These are phyloP conservation scores for Temnothorax longispinosus DNA, from an alignment of 1,140 invertebrate genomes.

Conservation along the genomic window DNA sequence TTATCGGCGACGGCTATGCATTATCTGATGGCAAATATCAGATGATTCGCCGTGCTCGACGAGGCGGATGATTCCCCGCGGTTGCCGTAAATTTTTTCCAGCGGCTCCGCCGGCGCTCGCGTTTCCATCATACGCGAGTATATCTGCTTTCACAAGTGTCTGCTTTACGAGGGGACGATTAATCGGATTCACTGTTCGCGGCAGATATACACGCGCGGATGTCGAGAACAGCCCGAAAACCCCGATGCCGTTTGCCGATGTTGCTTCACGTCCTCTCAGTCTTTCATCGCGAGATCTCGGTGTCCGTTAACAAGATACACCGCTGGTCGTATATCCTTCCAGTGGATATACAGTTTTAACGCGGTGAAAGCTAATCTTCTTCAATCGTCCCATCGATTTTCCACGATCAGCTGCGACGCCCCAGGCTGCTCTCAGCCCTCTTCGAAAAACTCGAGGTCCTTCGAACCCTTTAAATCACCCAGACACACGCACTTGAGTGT, in stretches of 20 bases:
- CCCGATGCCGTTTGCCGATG: not conserved
- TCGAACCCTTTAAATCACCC: not conserved
- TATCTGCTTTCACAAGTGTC: not conserved
- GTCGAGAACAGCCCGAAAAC: not conserved
- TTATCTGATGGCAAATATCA: slow-evolving; percentile 68
- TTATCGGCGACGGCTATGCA: slow-evolving; percentile 31
- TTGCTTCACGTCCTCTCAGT: not conserved
- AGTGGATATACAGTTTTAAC: not conserved
- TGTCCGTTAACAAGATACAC: not conserved
- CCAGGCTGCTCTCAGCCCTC: not conserved
- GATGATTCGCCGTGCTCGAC: slow-evolving; percentile 15
- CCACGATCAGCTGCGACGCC: not conserved
- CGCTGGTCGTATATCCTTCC: not conserved
- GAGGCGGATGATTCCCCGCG: not conserved
- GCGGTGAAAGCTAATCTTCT: not conserved
- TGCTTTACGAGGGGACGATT: not conserved
- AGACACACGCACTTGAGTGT: not conserved
- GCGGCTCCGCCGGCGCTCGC: not conserved
- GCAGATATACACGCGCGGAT: not conserved
- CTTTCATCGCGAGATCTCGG: not conserved
- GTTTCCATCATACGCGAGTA: slow-evolving; percentile 57
- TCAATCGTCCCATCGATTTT: not conserved
- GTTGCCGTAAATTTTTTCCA: not conserved
- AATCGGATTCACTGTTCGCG: slow-evolving; percentile 6
- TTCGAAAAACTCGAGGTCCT: not conserved